Conservation (phyloP, 2,113 vertebrate genomes). For the Aptenodytes forsteri region DNA sequence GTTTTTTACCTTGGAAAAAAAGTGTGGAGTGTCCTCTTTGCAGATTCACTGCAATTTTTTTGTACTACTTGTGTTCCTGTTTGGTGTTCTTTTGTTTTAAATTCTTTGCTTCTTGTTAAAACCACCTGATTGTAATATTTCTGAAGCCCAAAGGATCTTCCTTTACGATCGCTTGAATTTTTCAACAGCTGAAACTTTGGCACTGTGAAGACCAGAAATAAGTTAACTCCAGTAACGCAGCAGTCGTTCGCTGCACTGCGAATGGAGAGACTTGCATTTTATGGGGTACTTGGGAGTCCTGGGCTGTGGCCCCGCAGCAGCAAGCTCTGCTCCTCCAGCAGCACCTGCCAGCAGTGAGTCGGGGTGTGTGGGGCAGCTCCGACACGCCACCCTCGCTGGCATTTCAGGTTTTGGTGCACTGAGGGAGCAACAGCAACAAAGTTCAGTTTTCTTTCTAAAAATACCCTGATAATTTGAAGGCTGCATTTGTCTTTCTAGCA, state of each 20-base stretch:
- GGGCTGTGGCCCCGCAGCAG: neutral
- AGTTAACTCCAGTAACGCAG: slow-evolving; percentile 1
- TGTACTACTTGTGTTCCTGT: neutral
- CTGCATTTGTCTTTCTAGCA: neutral
- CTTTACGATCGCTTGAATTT: neutral
- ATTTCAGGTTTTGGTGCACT: neutral
- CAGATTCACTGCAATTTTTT: neutral
- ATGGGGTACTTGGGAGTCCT: neutral
- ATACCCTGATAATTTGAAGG: neutral
- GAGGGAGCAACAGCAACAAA: neutral
- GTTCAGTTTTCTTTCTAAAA: slow-evolving; percentile 9
- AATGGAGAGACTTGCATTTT: slow-evolving; percentile 14
- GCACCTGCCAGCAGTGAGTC: slow-evolving; percentile 34
- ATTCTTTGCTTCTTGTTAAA: neutral
- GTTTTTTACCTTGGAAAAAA: slow-evolving; percentile 17
- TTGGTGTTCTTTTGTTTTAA: neutral
- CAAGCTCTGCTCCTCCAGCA: slow-evolving; percentile 35
- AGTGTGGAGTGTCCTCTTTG: slow-evolving; percentile 26
- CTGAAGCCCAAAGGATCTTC: slow-evolving; percentile 18
- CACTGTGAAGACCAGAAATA: neutral
- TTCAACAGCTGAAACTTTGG: slow-evolving; percentile 19
- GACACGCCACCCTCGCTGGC: fast-evolving
- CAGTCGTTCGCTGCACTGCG: neutral
- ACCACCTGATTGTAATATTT: neutral
- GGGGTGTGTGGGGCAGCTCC: neutral